Conservation (phyloP, 2,888 invertebrate genomes). For the Rhimphoctona megacephalus region DNA sequence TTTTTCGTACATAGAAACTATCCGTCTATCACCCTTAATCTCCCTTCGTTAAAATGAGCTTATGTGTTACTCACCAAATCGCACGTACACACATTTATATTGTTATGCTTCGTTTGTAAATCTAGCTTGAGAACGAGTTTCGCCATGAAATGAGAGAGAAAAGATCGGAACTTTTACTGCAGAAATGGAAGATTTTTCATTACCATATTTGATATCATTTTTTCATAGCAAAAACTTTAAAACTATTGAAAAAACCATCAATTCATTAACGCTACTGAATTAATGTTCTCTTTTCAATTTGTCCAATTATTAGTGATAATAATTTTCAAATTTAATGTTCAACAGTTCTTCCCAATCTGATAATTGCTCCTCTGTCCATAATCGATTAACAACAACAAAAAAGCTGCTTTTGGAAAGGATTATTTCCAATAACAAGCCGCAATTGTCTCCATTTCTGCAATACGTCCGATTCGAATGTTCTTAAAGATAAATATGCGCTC, state of each 20-base stretch:
- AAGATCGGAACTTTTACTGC: not conserved
- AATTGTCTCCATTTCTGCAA: conserved; percentile 1
- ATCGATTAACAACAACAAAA: not conserved
- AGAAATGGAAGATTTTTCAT: not conserved
- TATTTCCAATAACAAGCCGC: not conserved
- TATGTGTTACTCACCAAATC: conserved; percentile 1
- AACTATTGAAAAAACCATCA: not conserved
- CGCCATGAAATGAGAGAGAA: not conserved
- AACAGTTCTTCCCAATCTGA: not conserved
- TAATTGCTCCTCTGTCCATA: not conserved
- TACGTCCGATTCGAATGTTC: not conserved
- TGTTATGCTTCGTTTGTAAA: not conserved
- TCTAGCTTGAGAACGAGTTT: not conserved
- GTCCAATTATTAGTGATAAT: not conserved
- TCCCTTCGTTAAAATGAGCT: conserved; percentile 40
- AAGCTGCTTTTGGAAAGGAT: not conserved
- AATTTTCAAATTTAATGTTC: not conserved
- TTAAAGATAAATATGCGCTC: not conserved
- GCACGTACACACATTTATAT: conserved; percentile 1
- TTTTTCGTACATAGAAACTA: conserved; percentile 67
- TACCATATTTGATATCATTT: not conserved
- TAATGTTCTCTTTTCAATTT: too few relatives aligned
- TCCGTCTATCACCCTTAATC: conserved; percentile 77
- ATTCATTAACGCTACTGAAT: not conserved
- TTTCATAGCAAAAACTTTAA: not conserved